A percentile compares a stretch with the other conserved stretches of the same genome.
These are phyloP conservation scores for Sicus ferrugineus DNA, from an alignment of 2,888 invertebrate genomes.

Conservation along the genomic window DNA sequence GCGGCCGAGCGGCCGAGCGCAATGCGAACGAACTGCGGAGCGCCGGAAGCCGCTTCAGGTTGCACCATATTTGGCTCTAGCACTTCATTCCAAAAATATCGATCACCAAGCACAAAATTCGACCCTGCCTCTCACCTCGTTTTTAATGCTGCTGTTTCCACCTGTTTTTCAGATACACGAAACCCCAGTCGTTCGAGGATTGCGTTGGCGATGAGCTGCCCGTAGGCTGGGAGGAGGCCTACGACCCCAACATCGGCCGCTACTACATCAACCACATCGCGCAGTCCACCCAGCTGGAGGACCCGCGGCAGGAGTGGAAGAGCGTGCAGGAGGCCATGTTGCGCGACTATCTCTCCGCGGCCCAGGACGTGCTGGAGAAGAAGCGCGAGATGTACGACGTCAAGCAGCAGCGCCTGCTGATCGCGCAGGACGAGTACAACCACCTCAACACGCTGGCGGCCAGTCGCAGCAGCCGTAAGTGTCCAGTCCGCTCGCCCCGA, in stretches of 20 bases:
- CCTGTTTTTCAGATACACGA: conserved; percentile 84
- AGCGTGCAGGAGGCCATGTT: conserved; percentile 96
- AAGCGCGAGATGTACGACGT: conserved; percentile 97
- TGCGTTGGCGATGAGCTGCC: conserved; percentile 97
- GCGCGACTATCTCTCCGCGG: conserved; percentile 93
- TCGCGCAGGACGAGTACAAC: conserved; percentile 96
- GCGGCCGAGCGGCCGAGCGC: not conserved
- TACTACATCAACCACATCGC: conserved; percentile 97
- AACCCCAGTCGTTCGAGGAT: conserved; percentile 96
- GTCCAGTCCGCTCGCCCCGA: not conserved
- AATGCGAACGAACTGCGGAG: not conserved
- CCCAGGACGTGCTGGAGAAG: conserved; percentile 94
- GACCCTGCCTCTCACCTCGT: not conserved
- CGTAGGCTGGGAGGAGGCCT: conserved; percentile 96
- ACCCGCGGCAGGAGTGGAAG: conserved; percentile 96
- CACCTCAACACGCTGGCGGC: conserved; percentile 90
- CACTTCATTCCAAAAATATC: not conserved
- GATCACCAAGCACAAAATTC: not conserved
- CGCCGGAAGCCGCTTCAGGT: not conserved
- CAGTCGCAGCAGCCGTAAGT: conserved; percentile 90
- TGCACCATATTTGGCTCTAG: not conserved
- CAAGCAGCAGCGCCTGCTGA: conserved; percentile 89
- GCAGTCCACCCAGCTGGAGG: conserved; percentile 95
- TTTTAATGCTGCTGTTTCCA: conserved; percentile 28
- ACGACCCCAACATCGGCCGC: conserved; percentile 91